Percentiles rank a stretch among this genome's conserved stretches.
Conservation (phyloP, 2,113 vertebrate genomes). For the Oreotrochilus melanogaster region DNA sequence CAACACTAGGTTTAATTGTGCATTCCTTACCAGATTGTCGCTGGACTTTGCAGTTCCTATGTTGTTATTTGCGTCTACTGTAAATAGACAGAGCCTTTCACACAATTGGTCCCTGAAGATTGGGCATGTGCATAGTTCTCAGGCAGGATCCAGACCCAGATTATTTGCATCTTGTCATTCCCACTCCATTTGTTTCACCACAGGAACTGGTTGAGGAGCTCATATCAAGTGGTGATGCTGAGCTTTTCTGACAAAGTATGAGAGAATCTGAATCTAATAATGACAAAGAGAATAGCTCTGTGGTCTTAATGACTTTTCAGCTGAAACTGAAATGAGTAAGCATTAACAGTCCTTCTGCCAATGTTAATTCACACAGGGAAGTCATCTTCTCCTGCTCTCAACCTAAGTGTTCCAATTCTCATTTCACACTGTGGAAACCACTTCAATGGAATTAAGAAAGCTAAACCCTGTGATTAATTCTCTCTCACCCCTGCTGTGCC, state of each 20-base stretch:
- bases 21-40: not conserved
- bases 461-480: not conserved
- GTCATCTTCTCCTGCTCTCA: not conserved
- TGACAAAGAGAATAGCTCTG: not conserved
- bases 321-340: not conserved
- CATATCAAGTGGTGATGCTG: constrained; percentile 7
- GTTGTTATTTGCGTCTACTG: not conserved
- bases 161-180: not conserved
- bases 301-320: not conserved
- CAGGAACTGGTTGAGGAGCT: not conserved
- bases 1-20: not conserved
- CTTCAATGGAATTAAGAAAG: not conserved
- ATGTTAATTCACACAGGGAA: not conserved
- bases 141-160: not conserved
- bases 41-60: not conserved
- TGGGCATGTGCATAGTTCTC: not conserved
- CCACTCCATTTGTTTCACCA: not conserved
- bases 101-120: not conserved
- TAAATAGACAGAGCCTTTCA: not conserved
- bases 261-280: not conserved
- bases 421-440: not conserved
- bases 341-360: not conserved
- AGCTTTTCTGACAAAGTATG: constrained; percentile 22
- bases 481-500: not conserved
- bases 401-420: not conserved